Percentiles rank a stretch among this genome's conserved stretches.
Conservation (phyloP, 2,888 invertebrate genomes). For the Brachylomia viminalis region DNA sequence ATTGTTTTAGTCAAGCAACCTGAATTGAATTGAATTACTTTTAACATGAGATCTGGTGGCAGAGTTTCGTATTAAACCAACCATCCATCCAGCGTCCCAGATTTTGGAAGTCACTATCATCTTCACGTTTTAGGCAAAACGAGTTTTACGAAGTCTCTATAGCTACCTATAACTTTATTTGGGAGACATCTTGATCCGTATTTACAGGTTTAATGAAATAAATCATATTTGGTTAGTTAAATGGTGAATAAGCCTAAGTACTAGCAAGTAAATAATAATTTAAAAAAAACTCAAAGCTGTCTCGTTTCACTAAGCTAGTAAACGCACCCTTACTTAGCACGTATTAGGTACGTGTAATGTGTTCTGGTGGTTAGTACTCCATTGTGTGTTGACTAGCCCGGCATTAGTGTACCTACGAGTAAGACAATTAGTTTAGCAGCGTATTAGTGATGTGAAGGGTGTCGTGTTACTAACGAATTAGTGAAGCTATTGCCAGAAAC, state of each 20-base stretch:
- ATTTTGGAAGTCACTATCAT: background rate
- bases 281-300: background rate
- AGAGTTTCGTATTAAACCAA: too few relatives aligned
- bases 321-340: constrained; percentile 7
- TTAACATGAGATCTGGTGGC: background rate
- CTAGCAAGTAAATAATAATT: too few relatives aligned
- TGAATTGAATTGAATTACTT: background rate
- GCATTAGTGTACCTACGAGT: constrained; percentile 14
- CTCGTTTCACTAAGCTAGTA: background rate
- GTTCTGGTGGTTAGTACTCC: constrained; percentile 8
- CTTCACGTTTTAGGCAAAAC: background rate
- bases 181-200: background rate
- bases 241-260: too few relatives aligned
- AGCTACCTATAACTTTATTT: background rate
- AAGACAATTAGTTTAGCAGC: constrained; percentile 36
- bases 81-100: background rate
- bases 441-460: constrained; percentile 3
- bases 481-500: background rate
- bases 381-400: constrained; percentile 35
- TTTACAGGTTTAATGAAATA: too few relatives aligned
- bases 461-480: constrained; percentile 12
- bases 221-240: background rate
- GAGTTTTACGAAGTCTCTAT: background rate
- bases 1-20: background rate
- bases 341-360: background rate